These are phyloP conservation scores for Peromyscus californicus DNA, from an alignment of 2,113 vertebrate genomes.

Conservation along the genomic window DNA sequence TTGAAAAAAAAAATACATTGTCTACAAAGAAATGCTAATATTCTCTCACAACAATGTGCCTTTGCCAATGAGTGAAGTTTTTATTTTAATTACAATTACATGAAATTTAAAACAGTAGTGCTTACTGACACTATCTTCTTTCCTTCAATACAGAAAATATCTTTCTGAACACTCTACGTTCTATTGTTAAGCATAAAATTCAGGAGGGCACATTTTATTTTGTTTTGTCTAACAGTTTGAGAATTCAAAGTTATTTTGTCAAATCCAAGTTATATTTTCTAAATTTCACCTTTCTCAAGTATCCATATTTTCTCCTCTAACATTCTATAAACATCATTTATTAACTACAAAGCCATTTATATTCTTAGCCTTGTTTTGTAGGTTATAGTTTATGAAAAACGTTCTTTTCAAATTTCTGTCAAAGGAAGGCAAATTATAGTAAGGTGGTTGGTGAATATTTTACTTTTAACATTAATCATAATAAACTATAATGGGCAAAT, in stretches of 20 bases:
- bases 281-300: not conserved
- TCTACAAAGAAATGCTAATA: not conserved
- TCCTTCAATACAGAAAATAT: conserved; percentile 25
- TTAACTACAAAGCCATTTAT: conserved; percentile 10
- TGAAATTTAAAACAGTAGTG: not conserved
- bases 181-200: conserved; percentile 28
- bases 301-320: conserved; percentile 20
- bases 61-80: not conserved
- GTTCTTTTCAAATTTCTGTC: not conserved
- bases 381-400: not conserved
- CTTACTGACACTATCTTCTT: not conserved
- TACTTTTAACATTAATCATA: conserved; percentile 32
- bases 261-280: conserved; percentile 27
- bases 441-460: conserved; percentile 3
- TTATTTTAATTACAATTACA: not conserved
- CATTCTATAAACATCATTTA: not conserved
- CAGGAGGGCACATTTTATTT: not conserved
- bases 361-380: not conserved
- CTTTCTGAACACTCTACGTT: not conserved
- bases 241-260: conserved; percentile 14
- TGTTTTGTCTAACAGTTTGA: not conserved
- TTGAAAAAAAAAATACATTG: not conserved
- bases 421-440: not conserved
- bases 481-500: not conserved
- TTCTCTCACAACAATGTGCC: not conserved